Percentiles rank a stretch among this genome's conserved stretches.
Conservation (phyloP, 1,140 invertebrate genomes). For the Pemphigus obesinymphae region DNA sequence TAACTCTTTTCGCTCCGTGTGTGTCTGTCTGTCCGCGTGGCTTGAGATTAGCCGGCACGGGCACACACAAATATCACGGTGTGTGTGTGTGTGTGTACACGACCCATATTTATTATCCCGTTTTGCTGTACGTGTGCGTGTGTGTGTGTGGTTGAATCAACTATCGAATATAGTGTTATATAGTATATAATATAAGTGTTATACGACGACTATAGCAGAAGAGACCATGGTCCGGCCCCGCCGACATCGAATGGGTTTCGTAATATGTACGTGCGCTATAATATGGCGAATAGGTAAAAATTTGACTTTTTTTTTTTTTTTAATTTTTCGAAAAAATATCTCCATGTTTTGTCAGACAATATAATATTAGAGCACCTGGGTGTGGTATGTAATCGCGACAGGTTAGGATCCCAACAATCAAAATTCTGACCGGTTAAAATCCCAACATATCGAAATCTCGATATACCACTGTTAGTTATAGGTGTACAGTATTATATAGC, state of each 20-base stretch:
- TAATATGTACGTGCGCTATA: neutral
- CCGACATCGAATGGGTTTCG: neutral
- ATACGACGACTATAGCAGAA: no score
- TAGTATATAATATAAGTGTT: neutral
- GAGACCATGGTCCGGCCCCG: neutral
- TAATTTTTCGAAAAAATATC: no score
- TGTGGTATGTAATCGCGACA: no score
- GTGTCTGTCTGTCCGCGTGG: neutral
- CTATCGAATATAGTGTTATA: neutral
- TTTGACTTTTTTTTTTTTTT: no score
- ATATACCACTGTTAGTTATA: no score
- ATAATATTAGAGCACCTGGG: no score
- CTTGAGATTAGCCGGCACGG: neutral
- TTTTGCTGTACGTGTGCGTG: neutral
- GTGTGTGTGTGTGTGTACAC: neutral
- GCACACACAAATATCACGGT: neutral
- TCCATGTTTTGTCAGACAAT: no score
- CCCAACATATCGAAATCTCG: no score
- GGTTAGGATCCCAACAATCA: no score
- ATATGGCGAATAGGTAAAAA: no score
- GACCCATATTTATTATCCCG: neutral
- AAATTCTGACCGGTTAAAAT: no score
- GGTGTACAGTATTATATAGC: no score
- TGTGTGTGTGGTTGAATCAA: neutral
- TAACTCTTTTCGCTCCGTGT: neutral